Base-by-base conservation (phyloP, 1,140 invertebrate species). In the Drosophila kohkoa region DNA sequence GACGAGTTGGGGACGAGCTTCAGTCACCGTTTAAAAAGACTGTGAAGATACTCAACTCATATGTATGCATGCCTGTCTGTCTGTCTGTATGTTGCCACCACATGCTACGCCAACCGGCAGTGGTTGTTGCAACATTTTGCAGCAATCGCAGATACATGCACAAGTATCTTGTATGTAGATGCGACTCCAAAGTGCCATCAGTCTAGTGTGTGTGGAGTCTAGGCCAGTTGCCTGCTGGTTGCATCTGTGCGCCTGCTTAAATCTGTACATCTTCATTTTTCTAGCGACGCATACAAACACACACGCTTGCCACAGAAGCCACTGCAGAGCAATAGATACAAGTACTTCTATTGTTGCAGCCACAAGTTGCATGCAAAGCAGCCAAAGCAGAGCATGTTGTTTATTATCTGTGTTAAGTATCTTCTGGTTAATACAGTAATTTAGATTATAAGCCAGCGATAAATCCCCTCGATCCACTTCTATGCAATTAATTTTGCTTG, bases 221-320 rank as follows among this genome's bases (percentile, higher is more conserved):
- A 62, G 65, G 67, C 72, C 41, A 63, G 15, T n/a, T 62, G 63
- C 69, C 57, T 67, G 57, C 70, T 73, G 25, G 10, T 10, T 6
- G 58, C 38, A 66, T 74, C 86, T 90, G 86, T 28, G 79, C 81
- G 79, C 86, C 86, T 89, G 67, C 71, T 89, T 35, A 35, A 90
- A 80, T 89, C 86, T 81, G 85, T 89, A 85, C 85, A 89, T 89
- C 85, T 89, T 89, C 85, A 89, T 89, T 89, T 89, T 89, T 81
- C 85, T 82, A 88, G 76, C 78, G 67, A 78, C 51, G 69, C 68
- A 63, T 68, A 69, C 76, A 48, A 16, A 43, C 52, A 38, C 13
- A 45, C 59, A 32, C 41, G 35, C 20, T 25, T 25, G 20, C 20
- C 20, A 46, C 38, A 54, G 35, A 55, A 68, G 77, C 54, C 48